Base-by-base conservation (phyloP, 2,797 vertebrate species). In the Eidolon dupreanum region DNA sequence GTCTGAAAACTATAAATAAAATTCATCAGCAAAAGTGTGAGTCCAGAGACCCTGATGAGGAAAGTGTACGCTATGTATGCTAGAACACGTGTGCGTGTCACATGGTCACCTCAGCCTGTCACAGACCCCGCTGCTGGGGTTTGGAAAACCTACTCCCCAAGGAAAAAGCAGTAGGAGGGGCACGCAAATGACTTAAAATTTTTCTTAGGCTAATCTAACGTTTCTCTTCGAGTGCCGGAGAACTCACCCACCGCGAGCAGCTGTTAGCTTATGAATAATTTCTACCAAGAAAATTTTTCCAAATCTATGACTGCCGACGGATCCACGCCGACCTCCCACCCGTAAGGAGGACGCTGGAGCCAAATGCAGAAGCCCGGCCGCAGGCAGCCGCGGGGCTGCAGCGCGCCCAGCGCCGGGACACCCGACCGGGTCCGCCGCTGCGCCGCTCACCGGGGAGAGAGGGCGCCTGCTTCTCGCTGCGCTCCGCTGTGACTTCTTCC, bases 371-470 rank as follows among this genome's bases (percentile, higher is more conserved):
- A 49, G 13, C 46, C 46, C 4, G 11, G 46, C 46, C 46, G 12
- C 46, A 9, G 43, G 43, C 43, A 43, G 43, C 10, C 33, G 33
- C 2, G 33, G 33, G 33, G 33, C 33, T 33, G 33, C 33, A 33
- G 33, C 2, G 33, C 33, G 33, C 33, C 33, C 33, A 33, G 33
- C 33, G 33, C 33, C 33, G 33, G 33, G 33, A 33, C 33, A 33
- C 33, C 33, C 33, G 33, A 33, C 33, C 33, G 33, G 33, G 33
- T 33, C 33, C 33, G 33, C 33, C 33, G 33, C 33, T 33, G 43
- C 13, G 3, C 49, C 49, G 36, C 98, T 98, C 96, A 99, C 99
- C 99, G 99, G 99, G 99, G 93, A 99, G 98, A 7, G 99, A 98
- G 8, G 99, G 99, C 77, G 99, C 99, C 97, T 98, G 99, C 94